These are phyloP conservation scores for Heloderma charlesbogerti DNA, from an alignment of 2,113 vertebrate genomes.

Conservation along the genomic window DNA sequence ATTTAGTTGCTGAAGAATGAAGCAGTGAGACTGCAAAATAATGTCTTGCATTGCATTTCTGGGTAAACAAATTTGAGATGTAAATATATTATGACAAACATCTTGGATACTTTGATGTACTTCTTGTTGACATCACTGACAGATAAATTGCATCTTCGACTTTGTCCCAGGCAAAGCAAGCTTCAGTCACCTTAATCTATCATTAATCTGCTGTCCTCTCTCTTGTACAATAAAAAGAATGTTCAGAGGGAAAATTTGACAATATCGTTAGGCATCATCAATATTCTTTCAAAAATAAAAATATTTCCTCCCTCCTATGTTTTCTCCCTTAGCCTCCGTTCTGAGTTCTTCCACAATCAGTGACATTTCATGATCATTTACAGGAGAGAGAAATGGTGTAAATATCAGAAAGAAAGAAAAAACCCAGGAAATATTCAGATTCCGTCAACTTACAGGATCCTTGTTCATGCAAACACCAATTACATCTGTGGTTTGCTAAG, in stretches of 20 bases:
- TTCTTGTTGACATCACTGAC: background rate
- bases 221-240: background rate
- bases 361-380: background rate
- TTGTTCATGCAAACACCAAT: background rate
- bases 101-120: background rate
- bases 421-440: background rate
- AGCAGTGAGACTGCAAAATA: slow-evolving; percentile 31
- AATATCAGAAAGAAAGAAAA: background rate
- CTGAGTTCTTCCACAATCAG: background rate
- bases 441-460: background rate
- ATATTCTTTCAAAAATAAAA: background rate
- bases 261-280: slow-evolving; percentile 34
- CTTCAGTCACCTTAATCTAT: slow-evolving; percentile 31
- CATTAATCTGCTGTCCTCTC: slow-evolving; percentile 32
- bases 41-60: background rate
- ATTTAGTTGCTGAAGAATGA: slow-evolving; percentile 13
- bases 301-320: background rate
- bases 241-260: background rate
- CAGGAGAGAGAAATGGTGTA: background rate
- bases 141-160: background rate
- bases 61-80: slow-evolving; percentile 5
- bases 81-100: slow-evolving; percentile 25
- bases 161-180: slow-evolving; percentile 36
- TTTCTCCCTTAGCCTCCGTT: background rate
- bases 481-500: background rate